Conservation (phyloP, 2,888 invertebrate genomes). For the Plagiodera versicolora region DNA sequence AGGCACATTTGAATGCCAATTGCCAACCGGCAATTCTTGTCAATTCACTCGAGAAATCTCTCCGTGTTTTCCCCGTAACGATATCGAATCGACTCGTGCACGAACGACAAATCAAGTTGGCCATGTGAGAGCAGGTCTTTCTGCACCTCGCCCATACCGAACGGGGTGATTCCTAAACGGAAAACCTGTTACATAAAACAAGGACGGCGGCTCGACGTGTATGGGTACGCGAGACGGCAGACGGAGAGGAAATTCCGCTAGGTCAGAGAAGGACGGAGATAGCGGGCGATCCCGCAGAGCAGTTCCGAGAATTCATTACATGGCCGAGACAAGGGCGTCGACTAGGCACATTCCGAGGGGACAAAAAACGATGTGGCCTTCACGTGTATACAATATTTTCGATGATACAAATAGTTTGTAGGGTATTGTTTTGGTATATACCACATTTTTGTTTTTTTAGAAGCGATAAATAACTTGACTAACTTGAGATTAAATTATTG, state of each 20-base stretch:
- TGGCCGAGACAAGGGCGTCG: not conserved
- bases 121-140: constrained; percentile 17
- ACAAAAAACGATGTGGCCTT: too few species aligned
- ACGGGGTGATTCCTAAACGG: constrained; percentile 52
- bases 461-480: too few species aligned
- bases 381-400: too few species aligned
- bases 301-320: constrained; percentile 25
- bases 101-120: constrained; percentile 14
- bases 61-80: constrained; percentile 2
- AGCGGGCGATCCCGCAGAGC: constrained; percentile 40
- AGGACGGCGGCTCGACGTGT: constrained; percentile 40
- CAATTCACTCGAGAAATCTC: not conserved
- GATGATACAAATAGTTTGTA: too few species aligned
- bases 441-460: too few species aligned
- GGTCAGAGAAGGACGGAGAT: constrained; percentile 38
- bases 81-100: constrained; percentile 9
- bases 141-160: constrained; percentile 25
- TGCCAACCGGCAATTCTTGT: too few species aligned
- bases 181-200: constrained; percentile 53
- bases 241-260: constrained; percentile 45
- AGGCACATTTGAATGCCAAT: not conserved
- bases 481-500: too few species aligned
- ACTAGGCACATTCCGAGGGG: too few species aligned
- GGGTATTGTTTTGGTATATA: too few species aligned
- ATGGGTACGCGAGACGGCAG: constrained; percentile 7